phyloP scores from a whole-genome alignment of 1,140 invertebrate genomes.

The Argopecten irradians region DNA sequence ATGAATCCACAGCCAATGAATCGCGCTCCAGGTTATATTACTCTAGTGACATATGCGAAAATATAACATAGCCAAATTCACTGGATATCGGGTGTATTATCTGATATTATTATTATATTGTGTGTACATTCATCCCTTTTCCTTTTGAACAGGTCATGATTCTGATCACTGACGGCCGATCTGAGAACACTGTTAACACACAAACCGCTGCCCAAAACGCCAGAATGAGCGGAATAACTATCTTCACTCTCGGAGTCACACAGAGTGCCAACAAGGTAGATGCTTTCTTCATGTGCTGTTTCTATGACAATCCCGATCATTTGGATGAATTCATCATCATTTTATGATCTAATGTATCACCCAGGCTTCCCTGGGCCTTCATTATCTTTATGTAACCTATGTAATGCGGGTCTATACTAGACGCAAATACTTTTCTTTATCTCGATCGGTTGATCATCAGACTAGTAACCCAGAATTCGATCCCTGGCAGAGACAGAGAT shows the following conservation, averaged over 20 bases:
- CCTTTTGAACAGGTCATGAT: constrained; percentile 43
- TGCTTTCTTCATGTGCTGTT: not conserved
- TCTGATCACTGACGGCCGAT: constrained; percentile 56
- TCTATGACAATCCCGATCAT: not conserved
- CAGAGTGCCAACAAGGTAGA: constrained; percentile 43
- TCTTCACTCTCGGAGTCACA: constrained; percentile 56
- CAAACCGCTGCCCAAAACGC: constrained; percentile 28
- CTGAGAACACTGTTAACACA: constrained; percentile 48
- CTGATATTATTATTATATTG: too few species aligned
- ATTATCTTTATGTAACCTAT: too few species aligned
- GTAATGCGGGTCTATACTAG: too few species aligned
- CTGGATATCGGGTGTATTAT: too few species aligned
- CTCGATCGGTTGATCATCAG: too few species aligned
- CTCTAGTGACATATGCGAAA: too few species aligned
- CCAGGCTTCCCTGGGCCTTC: not conserved
- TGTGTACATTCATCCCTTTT: not conserved
- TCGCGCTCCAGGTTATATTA: too few species aligned
- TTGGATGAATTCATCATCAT: not conserved
- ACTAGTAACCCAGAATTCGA: too few species aligned
- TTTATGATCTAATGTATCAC: not conserved
- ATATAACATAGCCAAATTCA: too few species aligned
- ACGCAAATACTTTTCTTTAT: too few species aligned
- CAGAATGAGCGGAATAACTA: constrained; percentile 40
- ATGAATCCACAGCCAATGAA: too few species aligned
- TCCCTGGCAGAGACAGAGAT: too few species aligned